phyloP scores from a whole-genome alignment of 1,140 invertebrate genomes.

The Neodiprion pinetum region DNA sequence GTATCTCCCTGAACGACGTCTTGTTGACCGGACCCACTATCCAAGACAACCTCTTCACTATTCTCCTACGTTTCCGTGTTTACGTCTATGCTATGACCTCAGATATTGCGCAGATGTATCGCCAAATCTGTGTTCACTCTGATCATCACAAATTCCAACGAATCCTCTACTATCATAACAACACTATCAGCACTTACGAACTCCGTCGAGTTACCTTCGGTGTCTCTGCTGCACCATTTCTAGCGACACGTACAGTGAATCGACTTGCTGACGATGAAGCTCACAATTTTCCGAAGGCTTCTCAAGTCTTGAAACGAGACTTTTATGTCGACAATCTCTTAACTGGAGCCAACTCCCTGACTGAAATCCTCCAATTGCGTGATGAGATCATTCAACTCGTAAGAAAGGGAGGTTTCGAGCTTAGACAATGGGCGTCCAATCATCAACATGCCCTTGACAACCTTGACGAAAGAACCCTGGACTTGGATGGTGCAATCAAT shows the following conservation, averaged over 20 bases:
- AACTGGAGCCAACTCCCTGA: background rate
- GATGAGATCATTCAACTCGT: background rate
- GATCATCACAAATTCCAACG: no score
- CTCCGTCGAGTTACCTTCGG: conserved; percentile 36
- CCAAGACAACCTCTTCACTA: conserved; percentile 17
- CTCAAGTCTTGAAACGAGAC: conserved; percentile 28
- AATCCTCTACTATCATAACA: conserved; percentile 17
- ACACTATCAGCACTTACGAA: conserved; percentile 12
- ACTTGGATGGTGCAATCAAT: conserved; percentile 14
- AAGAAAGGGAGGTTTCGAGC: background rate
- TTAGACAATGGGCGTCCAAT: conserved; percentile 22
- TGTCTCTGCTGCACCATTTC: conserved; percentile 27
- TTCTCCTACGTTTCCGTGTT: conserved; percentile 18
- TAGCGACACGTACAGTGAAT: conserved; percentile 28
- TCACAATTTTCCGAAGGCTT: conserved; percentile 37
- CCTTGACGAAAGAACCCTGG: conserved; percentile 15
- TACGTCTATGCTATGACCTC: conserved; percentile 30
- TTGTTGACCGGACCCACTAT: conserved; percentile 4
- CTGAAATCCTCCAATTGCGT: background rate
- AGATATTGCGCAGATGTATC: conserved; percentile 14
- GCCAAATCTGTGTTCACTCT: no score
- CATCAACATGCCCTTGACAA: conserved; percentile 18
- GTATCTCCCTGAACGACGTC: conserved; percentile 30
- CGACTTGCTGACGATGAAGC: conserved; percentile 23
- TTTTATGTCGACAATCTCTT: conserved; percentile 8